Conservation (phyloP, 2,797 vertebrate species). For the Odontamblyopus rebecca region DNA sequence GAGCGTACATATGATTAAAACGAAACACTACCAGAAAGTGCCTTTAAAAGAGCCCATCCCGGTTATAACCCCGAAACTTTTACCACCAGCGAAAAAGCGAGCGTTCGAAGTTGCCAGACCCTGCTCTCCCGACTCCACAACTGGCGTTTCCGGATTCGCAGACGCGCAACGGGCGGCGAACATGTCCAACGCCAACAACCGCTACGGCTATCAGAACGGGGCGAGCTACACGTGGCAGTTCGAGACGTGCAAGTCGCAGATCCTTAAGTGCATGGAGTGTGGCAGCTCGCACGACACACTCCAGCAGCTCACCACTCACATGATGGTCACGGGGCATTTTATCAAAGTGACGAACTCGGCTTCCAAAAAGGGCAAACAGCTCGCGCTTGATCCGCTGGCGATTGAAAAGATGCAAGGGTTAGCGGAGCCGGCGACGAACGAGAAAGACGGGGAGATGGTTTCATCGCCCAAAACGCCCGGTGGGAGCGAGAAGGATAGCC, state of each 20-base stretch:
- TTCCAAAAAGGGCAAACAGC: constrained; percentile 97
- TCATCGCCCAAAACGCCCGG: constrained; percentile 79
- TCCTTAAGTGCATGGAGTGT: constrained; percentile 99
- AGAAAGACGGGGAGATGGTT: constrained; percentile 81
- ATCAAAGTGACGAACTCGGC: constrained; percentile 98
- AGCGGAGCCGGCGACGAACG: constrained; percentile 82
- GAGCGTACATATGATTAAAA: constrained; percentile 99
- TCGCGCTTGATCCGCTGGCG: constrained; percentile 93
- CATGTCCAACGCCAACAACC: constrained; percentile 84
- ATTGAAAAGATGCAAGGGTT: constrained; percentile 96
- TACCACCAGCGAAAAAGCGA: constrained; percentile 92
- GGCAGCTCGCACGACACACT: constrained; percentile 97
- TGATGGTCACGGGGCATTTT: constrained; percentile 99
- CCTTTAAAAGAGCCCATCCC: constrained; percentile 99
- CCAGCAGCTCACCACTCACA: constrained; percentile 97
- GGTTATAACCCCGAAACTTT: constrained; percentile 90
- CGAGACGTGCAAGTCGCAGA: constrained; percentile 99
- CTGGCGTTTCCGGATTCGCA: constrained; percentile 83
- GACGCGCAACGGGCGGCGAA: constrained; percentile 84
- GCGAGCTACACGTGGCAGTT: constrained; percentile 99
- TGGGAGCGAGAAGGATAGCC: constrained; percentile 74
- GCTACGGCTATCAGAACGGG: constrained; percentile 97
- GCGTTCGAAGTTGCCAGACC: constrained; percentile 91
- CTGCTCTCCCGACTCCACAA: constrained; percentile 96
- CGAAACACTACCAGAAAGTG: constrained; percentile 99